Percentiles rank a stretch among this genome's conserved stretches.
Evolutionary conservation across 2,113 vertebrate genomes (phyloP).

Genomic region (Erythrocercus mccallii): DNA sequence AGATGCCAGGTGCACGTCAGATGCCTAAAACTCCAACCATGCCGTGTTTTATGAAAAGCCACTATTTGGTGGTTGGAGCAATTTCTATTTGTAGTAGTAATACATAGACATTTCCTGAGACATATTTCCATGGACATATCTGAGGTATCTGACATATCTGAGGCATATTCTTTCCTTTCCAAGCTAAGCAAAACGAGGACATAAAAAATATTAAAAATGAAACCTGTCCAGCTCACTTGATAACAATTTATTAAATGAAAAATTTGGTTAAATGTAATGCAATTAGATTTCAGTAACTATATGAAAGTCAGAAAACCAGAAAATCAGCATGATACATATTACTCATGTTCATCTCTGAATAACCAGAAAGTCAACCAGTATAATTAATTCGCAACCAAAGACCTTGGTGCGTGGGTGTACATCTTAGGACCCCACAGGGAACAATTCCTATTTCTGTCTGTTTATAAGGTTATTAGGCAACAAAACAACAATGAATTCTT

Average conservation of each 20-base stretch:
- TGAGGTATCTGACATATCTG: too few relatives aligned
- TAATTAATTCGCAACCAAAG: neutral
- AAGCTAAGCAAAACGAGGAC: neutral
- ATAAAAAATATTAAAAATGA: neutral
- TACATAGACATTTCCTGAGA: neutral
- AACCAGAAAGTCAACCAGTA: neutral
- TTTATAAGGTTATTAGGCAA: neutral
- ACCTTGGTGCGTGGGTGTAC: neutral
- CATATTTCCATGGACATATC: too few relatives aligned
- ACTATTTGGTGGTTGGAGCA: neutral
- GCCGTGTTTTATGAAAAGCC: neutral
- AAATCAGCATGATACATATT: neutral
- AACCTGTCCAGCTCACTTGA: neutral
- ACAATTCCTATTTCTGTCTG: neutral
- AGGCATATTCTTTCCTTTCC: neutral
- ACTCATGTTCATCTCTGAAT: neutral
- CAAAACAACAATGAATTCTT: neutral
- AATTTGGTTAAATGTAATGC: neutral
- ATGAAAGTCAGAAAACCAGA: neutral
- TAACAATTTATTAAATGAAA: neutral
- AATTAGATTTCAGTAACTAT: neutral
- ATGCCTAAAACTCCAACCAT: neutral
- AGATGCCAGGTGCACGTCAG: neutral
- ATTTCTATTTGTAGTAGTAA: neutral
- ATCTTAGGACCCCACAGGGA: neutral